Base-by-base conservation (phyloP, 2,797 vertebrate species). In the Selene dorsalis region DNA sequence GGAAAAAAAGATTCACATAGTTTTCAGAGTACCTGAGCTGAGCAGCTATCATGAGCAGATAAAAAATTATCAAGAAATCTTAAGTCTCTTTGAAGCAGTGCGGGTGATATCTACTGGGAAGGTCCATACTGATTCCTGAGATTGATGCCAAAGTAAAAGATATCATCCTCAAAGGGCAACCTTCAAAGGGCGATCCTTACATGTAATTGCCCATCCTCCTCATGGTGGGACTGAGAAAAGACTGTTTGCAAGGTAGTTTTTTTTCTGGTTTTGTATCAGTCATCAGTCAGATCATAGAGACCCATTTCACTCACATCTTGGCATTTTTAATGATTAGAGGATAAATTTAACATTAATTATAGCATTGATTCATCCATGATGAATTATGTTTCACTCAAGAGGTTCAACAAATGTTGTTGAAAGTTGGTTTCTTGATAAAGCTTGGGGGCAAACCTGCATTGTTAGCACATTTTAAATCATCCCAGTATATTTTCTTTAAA, bases 151-250 rank as follows among this genome's bases (percentile, higher is more conserved):
- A 79, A 89, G 84, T 73, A 70, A 82, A 85, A 92, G 84, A 92
- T 86, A 88, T 71, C 48, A 78, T 88, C 84, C 91, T 93, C 91
- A 93, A 93, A 94, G 90, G 83, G 75, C 74, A 61, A 82, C 79
- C 88, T 92, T 93, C 91, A 94, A 93, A 94, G 85, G 77, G 70
- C 52, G 48, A 77, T 83, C 78, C 71, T 73, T 56, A 70, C 78
- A 82, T 69, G 74, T 90, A 90, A 93, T 93, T 92, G 87, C 85
- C 74, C 47, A 58, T 84, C 84, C 81, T 84, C 81, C 76, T 87
- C 69, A 65, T 67, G 86, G 85, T 35, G 35, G 67, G 47, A 75
- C 75, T 74, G 60, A 84, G 72, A 76, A 77, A 67, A 81, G 70
- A 84, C 61, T 53, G 69, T 84, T 87, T 82, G 68, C 73, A 75